These are phyloP conservation scores for Craterocephalus amniculus DNA, from an alignment of 2,797 vertebrate species.

Conservation along the genomic window DNA sequence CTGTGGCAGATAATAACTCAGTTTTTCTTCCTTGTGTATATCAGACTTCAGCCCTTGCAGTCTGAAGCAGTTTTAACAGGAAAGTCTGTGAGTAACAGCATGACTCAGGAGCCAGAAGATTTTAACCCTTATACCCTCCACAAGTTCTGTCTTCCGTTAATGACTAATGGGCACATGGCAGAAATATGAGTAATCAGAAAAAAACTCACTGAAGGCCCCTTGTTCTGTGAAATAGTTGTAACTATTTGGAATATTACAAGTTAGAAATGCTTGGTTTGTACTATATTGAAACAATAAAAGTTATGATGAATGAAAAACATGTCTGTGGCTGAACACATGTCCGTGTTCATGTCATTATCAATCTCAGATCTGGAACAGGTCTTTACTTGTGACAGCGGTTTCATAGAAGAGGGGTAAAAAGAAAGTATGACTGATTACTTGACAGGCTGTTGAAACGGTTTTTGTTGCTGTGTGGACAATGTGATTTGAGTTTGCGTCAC, in stretches of 20 bases:
- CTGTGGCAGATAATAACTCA: neutral
- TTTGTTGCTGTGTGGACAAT: neutral
- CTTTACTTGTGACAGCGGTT: neutral
- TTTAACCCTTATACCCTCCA: conserved; percentile 19
- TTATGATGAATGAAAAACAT: neutral
- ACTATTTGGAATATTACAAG: neutral
- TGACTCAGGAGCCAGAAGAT: conserved; percentile 41
- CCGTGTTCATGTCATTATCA: neutral
- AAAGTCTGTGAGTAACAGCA: conserved; percentile 45
- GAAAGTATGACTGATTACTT: conserved; percentile 19
- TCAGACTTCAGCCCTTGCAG: neutral
- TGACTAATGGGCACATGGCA: conserved; percentile 8
- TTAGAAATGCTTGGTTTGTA: neutral
- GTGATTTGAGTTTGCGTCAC: neutral
- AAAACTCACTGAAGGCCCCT: neutral
- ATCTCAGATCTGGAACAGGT: conserved; percentile 1
- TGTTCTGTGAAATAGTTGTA: neutral
- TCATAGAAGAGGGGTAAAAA: conserved; percentile 16
- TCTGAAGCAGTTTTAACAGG: conserved; percentile 33
- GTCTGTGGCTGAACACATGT: neutral
- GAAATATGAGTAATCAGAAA: conserved; percentile 27
- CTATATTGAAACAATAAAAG: neutral
- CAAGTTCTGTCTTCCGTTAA: conserved; percentile 11
- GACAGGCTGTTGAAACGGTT: conserved; percentile 2
- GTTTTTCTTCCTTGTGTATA: neutral